A percentile compares a stretch with the other conserved stretches of the same genome.
These are phyloP conservation scores for Malurus leucopterus DNA, from an alignment of 2,797 vertebrate genomes.

Conservation along the genomic window DNA sequence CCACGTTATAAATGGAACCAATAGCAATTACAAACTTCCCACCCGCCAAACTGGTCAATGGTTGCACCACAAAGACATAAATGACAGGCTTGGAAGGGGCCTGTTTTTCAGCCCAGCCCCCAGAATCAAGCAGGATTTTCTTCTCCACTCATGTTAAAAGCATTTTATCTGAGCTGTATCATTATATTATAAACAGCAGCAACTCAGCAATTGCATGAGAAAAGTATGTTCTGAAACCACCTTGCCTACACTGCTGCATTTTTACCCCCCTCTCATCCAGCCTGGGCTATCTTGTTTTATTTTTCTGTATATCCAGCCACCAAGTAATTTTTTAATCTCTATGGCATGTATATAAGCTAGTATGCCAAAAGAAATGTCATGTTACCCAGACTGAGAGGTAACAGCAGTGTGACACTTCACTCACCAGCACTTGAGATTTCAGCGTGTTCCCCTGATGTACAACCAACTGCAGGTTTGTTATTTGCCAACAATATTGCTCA, in stretches of 20 bases:
- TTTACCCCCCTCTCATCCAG: background rate
- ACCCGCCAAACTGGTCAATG: conserved; percentile 1
- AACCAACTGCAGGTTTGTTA: background rate
- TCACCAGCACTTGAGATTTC: background rate
- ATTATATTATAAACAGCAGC: background rate
- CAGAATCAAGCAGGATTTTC: conserved; percentile 52
- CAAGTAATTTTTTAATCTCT: background rate
- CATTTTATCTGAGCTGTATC: conserved; percentile 38
- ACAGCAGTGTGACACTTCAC: background rate
- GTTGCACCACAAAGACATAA: conserved; percentile 13
- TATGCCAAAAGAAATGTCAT: background rate
- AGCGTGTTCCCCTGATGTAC: background rate
- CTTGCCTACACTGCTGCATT: background rate
- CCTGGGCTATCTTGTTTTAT: background rate
- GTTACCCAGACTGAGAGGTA: background rate
- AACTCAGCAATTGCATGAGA: background rate
- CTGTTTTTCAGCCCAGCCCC: conserved; percentile 29
- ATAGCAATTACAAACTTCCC: background rate
- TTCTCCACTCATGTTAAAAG: conserved; percentile 23
- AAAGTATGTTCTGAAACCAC: background rate
- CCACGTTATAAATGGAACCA: background rate
- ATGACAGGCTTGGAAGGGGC: conserved; percentile 12
- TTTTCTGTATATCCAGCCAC: background rate
- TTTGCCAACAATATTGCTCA: background rate
- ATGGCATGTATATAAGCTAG: background rate